A percentile compares a stretch with the other conserved stretches of the same genome.
Conservation (phyloP, 2,113 vertebrate genomes). For the Myrmophylax atrothorax region DNA sequence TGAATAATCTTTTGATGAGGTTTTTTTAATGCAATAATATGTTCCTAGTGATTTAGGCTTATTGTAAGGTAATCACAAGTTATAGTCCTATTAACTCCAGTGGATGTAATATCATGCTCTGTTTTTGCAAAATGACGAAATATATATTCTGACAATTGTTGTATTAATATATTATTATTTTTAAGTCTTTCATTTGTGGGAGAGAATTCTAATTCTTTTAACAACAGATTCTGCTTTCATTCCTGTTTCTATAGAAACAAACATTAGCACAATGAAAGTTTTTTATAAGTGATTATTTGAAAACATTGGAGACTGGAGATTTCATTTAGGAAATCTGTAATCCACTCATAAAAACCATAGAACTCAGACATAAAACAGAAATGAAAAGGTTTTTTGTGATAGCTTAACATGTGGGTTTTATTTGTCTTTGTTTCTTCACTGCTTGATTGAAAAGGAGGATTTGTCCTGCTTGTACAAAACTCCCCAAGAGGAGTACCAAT, state of each 20-base stretch:
- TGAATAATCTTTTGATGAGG: not conserved
- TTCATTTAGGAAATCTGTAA: slow-evolving; percentile 24
- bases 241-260: slow-evolving; percentile 64
- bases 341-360: not conserved
- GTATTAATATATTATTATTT: slow-evolving; percentile 27
- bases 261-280: slow-evolving; percentile 13
- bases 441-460: not conserved
- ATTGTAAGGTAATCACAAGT: not conserved
- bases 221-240: not conserved
- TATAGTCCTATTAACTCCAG: not conserved
- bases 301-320: slow-evolving; percentile 9
- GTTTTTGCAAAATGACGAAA: slow-evolving; percentile 1
- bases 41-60: not conserved
- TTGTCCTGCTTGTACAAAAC: not conserved
- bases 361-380: not conserved
- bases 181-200: not conserved
- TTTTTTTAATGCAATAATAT: not conserved
- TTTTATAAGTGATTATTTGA: slow-evolving; percentile 22
- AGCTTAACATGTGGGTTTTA: not conserved
- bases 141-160: not conserved
- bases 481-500: not conserved
- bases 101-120: not conserved
- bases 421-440: slow-evolving; percentile 13
- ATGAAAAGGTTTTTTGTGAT: not conserved
- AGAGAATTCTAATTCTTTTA: slow-evolving; percentile 6